phyloP scores from a whole-genome alignment of 1,140 invertebrate genomes.

The Pogonomyrmex californicus region DNA sequence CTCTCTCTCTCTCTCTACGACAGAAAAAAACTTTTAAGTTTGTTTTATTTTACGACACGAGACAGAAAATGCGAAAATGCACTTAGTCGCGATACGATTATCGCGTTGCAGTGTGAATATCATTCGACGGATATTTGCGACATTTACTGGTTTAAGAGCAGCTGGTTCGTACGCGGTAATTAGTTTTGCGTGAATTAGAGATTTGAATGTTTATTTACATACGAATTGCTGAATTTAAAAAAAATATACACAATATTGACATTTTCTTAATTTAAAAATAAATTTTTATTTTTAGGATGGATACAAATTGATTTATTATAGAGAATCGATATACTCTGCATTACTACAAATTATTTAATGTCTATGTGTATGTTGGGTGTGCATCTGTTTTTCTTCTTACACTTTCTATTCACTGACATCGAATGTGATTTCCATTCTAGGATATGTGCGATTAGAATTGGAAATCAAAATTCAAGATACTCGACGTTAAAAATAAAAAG shows the following conservation, averaged over 20 bases:
- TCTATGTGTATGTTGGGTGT: neutral
- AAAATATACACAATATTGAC: neutral
- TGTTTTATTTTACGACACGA: neutral
- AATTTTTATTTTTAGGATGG: neutral
- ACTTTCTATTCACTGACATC: too few relatives aligned
- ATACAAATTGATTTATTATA: neutral
- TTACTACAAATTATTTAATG: neutral
- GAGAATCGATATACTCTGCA: neutral
- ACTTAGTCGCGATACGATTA: conserved; percentile 49
- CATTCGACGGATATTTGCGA: conserved; percentile 67
- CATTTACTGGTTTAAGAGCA: conserved; percentile 79
- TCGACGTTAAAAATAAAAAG: neutral
- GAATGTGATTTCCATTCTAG: neutral
- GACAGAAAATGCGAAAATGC: conserved; percentile 51
- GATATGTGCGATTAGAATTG: neutral
- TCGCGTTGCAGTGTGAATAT: conserved; percentile 63
- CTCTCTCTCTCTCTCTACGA: too few relatives aligned
- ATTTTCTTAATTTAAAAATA: neutral
- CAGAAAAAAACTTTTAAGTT: neutral
- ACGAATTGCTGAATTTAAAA: conserved; percentile 53
- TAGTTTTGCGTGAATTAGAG: neutral
- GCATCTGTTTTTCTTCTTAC: neutral
- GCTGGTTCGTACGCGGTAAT: conserved; percentile 76
- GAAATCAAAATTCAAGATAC: neutral
- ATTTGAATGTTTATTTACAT: conserved; percentile 38